phyloP scores from a whole-genome alignment of 2,797 vertebrate species.

The Spinus pinus region DNA sequence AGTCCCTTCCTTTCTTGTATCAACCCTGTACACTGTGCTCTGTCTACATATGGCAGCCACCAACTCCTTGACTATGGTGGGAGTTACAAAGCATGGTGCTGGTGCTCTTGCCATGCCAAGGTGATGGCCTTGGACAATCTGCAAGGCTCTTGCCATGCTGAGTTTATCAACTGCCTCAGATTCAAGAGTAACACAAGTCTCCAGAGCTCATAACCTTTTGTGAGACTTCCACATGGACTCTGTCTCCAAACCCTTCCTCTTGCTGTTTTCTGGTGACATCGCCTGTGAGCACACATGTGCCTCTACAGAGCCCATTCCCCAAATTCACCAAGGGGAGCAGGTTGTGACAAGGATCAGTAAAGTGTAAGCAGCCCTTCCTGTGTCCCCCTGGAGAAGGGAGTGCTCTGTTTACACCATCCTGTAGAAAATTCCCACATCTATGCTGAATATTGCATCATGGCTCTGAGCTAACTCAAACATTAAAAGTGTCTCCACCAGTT shows the following conservation, averaged over 20 bases:
- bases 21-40: background rate
- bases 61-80: background rate
- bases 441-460: background rate
- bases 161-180: background rate
- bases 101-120: fast-evolving
- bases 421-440: background rate
- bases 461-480: background rate
- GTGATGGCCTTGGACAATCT: background rate
- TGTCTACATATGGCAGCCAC: background rate
- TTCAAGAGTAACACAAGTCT: background rate
- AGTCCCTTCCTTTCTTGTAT: background rate
- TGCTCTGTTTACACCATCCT: background rate
- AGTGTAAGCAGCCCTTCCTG: background rate
- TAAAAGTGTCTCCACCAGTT: background rate
- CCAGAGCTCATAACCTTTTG: background rate
- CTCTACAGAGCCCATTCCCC: background rate
- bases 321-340: background rate
- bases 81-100: background rate
- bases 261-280: background rate
- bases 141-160: background rate
- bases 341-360: background rate
- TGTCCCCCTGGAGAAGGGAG: background rate
- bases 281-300: background rate
- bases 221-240: fast-evolving
- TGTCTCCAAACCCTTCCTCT: background rate